Conservation (phyloP, 2,113 vertebrate genomes). For the Oceanites oceanicus region DNA sequence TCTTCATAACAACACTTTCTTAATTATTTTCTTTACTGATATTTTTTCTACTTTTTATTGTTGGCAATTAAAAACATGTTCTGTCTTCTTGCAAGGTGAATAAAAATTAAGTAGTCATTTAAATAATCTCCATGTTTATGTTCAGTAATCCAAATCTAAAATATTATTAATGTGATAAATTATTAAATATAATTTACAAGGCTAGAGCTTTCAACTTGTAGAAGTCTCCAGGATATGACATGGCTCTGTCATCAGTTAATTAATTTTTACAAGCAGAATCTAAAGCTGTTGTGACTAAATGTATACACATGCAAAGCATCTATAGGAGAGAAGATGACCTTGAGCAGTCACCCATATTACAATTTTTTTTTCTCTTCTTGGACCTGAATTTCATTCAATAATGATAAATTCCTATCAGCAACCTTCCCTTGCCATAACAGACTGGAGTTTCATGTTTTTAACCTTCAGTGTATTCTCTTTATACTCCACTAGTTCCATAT, state of each 20-base stretch:
- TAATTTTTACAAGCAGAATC: conserved; percentile 26
- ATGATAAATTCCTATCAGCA: neutral
- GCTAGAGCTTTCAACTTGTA: conserved; percentile 58
- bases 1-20: conserved; percentile 20
- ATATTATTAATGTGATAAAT: conserved; percentile 74
- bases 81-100: conserved; percentile 72
- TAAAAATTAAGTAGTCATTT: conserved; percentile 78
- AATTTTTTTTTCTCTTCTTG: neutral
- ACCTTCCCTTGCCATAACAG: neutral
- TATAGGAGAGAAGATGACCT: neutral
- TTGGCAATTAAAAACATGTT: conserved; percentile 60
- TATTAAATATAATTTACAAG: conserved; percentile 72
- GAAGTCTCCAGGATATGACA: conserved; percentile 57
- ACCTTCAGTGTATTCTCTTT: conserved; percentile 39
- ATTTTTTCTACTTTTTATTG: conserved; percentile 36
- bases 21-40: conserved; percentile 46
- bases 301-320: neutral
- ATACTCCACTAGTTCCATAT: conserved; percentile 1
- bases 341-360: neutral
- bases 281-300: neutral
- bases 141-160: conserved; percentile 73
- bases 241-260: conserved; percentile 2
- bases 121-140: conserved; percentile 71
- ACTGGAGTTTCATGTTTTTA: conserved; percentile 3
- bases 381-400: neutral